A percentile compares a stretch with the other conserved stretches of the same genome.
phyloP scores from a whole-genome alignment of 2,797 vertebrate genomes.

The Buphagus erythrorhynchus region DNA sequence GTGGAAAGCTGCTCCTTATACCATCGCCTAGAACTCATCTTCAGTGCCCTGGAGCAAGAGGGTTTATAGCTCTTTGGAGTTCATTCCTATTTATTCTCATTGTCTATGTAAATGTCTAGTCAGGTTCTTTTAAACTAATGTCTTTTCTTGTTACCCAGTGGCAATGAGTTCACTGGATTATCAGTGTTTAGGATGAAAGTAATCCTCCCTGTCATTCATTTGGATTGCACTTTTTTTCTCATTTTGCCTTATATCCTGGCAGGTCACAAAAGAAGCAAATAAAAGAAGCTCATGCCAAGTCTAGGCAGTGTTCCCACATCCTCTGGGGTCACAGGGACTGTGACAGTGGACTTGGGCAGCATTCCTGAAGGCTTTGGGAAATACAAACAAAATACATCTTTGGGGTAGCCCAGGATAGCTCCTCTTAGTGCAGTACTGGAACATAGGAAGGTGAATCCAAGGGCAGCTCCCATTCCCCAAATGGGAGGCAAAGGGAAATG shows the following conservation, averaged over 20 bases:
- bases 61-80: not conserved
- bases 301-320: not conserved
- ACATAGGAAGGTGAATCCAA: not conserved
- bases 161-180: not conserved
- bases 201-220: not conserved
- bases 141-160: not conserved
- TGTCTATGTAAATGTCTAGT: not conserved
- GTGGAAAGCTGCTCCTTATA: not conserved
- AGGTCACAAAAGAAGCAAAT: not conserved
- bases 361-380: slow-evolving; percentile 3
- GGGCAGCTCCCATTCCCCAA: not conserved
- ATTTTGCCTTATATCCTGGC: not conserved
- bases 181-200: not conserved
- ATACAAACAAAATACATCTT: not conserved
- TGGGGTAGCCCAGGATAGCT: not conserved
- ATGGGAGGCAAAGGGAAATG: not conserved
- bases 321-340: not conserved
- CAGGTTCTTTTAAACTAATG: not conserved
- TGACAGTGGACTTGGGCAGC: not conserved
- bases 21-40: not conserved
- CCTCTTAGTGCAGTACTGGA: not conserved
- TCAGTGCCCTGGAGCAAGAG: not conserved
- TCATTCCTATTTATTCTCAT: not conserved
- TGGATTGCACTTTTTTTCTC: not conserved
- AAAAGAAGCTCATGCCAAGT: not conserved